Evolutionary conservation across 2,113 vertebrate species (phyloP).

Genomic region (Bambusicola thoracicus): DNA sequence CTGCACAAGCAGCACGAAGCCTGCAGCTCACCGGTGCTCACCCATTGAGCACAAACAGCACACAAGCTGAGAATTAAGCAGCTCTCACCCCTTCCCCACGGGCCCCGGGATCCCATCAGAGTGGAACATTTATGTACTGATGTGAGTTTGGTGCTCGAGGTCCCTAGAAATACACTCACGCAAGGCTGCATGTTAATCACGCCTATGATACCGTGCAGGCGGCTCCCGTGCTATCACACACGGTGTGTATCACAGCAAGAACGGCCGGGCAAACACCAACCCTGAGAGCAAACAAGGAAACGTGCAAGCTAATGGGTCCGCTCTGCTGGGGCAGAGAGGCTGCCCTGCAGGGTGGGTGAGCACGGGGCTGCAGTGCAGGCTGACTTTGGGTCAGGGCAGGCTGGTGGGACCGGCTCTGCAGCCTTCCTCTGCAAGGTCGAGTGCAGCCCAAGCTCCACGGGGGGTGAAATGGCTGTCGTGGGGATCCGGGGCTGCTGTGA

Average conservation of each 20-base stretch:
- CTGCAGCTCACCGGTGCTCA: neutral
- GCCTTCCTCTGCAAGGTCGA: neutral
- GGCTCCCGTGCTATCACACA: neutral
- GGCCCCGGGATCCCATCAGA: conserved; percentile 62
- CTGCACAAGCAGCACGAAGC: neutral
- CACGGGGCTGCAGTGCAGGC: fast-evolving
- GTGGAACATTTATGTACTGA: conserved; percentile 28
- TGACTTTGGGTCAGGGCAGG: neutral
- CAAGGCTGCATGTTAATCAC: conserved; percentile 25
- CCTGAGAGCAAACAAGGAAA: neutral
- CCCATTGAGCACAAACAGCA: conserved; percentile 36
- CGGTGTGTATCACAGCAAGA: neutral
- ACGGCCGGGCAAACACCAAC: neutral
- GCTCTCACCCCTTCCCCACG: conserved; percentile 30
- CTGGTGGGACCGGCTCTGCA: neutral
- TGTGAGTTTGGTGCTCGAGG: conserved; percentile 26
- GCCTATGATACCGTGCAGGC: neutral
- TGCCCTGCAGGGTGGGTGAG: neutral
- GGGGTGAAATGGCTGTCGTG: neutral
- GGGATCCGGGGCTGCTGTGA: neutral
- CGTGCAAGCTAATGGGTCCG: neutral
- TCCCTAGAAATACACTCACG: conserved; percentile 64
- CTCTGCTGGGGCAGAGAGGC: neutral
- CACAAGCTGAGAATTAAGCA: conserved; percentile 48
- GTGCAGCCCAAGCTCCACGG: neutral